Evolutionary conservation across 1,140 invertebrate species (phyloP).

Genomic region (Cydia splendana): DNA sequence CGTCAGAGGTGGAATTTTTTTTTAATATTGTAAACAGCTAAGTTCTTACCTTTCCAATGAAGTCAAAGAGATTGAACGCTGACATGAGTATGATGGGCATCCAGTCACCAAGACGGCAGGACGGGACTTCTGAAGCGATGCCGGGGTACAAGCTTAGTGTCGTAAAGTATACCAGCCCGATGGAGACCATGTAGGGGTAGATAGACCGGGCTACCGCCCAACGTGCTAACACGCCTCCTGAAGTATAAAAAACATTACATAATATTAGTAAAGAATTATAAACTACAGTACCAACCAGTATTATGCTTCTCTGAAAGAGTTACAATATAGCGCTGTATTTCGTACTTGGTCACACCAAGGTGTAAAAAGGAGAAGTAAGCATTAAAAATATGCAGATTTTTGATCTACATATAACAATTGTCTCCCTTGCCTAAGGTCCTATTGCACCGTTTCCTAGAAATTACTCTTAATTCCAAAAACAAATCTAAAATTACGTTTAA

Average conservation of each 20-base stretch:
- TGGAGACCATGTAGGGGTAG: slow-evolving; percentile 94
- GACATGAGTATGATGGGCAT: slow-evolving; percentile 96
- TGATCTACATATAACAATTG: too few species aligned
- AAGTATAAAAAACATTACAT: slow-evolving; percentile 32
- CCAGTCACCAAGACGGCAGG: slow-evolving; percentile 90
- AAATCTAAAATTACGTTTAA: slow-evolving; percentile 82
- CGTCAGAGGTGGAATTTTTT: not conserved
- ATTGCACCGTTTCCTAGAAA: too few species aligned
- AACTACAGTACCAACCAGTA: too few species aligned
- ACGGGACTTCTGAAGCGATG: slow-evolving; percentile 92
- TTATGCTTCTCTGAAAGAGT: too few species aligned
- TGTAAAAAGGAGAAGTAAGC: too few species aligned
- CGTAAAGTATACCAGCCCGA: slow-evolving; percentile 92
- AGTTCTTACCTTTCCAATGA: slow-evolving; percentile 87
- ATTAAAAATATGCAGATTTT: too few species aligned
- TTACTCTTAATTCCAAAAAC: not conserved
- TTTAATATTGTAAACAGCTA: not conserved
- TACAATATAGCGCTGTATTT: too few species aligned
- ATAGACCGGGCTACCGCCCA: slow-evolving; percentile 89
- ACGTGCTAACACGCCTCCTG: slow-evolving; percentile 85
- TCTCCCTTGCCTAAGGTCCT: too few species aligned
- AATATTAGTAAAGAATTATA: too few species aligned
- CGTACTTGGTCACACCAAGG: not conserved
- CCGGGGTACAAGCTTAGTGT: slow-evolving; percentile 94
- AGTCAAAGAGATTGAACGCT: slow-evolving; percentile 91